Evolutionary conservation across 2,888 invertebrate genomes (phyloP).

Genomic region (Chymomyza procnemis): DNA sequence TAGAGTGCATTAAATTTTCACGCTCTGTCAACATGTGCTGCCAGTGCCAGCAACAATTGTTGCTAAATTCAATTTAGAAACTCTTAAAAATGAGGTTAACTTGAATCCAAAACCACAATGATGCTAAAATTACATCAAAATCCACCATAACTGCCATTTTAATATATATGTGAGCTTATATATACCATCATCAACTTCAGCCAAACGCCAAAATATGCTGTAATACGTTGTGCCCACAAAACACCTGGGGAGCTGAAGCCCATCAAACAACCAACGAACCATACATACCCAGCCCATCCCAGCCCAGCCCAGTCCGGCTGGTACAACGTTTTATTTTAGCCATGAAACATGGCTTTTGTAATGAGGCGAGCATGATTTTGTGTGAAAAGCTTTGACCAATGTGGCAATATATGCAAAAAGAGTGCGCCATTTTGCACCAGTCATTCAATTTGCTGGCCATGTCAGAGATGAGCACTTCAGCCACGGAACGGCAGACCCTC

Average conservation of each 20-base stretch:
- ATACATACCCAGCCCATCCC: no score
- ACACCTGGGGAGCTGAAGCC: not conserved
- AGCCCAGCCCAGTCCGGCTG: no score
- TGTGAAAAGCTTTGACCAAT: constrained; percentile 6
- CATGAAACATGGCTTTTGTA: constrained; percentile 57
- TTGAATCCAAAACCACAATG: no score
- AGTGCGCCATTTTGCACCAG: constrained; percentile 37
- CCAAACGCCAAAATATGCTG: not conserved
- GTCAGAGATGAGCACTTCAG: not conserved
- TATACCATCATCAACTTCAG: not conserved
- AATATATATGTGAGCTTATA: no score
- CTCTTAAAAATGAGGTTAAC: no score
- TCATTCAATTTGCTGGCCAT: constrained; percentile 50
- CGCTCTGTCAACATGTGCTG: no score
- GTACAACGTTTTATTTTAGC: constrained; percentile 5
- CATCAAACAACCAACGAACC: not conserved
- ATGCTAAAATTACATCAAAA: no score
- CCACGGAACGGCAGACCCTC: not conserved
- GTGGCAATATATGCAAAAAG: not conserved
- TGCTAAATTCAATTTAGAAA: no score
- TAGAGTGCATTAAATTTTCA: no score
- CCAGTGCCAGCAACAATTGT: no score
- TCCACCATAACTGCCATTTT: no score
- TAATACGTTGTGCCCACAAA: not conserved
- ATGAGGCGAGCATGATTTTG: constrained; percentile 63